Base-by-base conservation (phyloP, 1,140 invertebrate genomes). In the Brachionus calyciflorus region DNA sequence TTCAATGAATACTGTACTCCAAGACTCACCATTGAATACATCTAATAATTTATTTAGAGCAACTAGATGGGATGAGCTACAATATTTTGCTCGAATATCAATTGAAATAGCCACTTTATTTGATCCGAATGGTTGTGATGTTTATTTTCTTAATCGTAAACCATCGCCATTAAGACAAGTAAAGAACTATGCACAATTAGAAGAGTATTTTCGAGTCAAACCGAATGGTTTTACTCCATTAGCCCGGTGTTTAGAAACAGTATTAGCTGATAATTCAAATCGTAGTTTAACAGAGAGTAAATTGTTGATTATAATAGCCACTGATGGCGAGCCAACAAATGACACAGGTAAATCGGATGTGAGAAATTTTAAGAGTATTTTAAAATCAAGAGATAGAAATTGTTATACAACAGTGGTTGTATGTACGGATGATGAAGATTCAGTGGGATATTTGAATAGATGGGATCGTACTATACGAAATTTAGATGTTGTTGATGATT, bases 401-500 rank as follows among this genome's bases (percentile, higher is more conserved):
- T 37, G 28, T 5, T 73, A 26, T 26, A 73, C 69, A 1, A 73
- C 69, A 10, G 40, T 73, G 19, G 69, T 73, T 49, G 46, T 37
- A 2, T 73, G 69, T 51, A 73, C 69, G 21, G 70, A 76, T 46
- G 70, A 76, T 55, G 70, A 76, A 9, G 41, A 60, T 3, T 55
- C 70, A 17, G 41, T 76, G 10, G 30, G 40, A 12, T 76, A 76
- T 53, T 30, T 76, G n/a, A 76, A 76, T 40, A 28, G 21, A 41
- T 76, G 70, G 70, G 70, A 76, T 10, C n/a, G 70, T 3, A 26
- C 37, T 3, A 55, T 76, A 4, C 28, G 19, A 55, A 41, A 60
- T 55, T 55, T 76, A 24, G 70, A 76, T 55, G 70, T 76, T 10
- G 70, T 76, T 30, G 70, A 76, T 26, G 70, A 76, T 40, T 76